Conservation (phyloP, 2,797 vertebrate species). For the Salarias fasciatus region DNA sequence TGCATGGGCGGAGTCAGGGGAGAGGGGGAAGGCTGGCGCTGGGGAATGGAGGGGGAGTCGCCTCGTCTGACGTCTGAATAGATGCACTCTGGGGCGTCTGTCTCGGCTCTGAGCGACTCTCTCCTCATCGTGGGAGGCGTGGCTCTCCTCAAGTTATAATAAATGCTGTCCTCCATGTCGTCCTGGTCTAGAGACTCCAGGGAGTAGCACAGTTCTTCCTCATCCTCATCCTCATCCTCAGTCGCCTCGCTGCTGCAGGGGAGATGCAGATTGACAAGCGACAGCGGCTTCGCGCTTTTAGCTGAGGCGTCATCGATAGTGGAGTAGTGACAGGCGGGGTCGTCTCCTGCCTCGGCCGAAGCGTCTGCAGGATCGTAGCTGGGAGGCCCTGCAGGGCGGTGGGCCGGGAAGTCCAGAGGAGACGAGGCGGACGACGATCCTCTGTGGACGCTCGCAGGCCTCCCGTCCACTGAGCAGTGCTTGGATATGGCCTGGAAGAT, state of each 20-base stretch:
- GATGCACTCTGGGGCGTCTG: slow-evolving; percentile 16
- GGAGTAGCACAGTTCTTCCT: slow-evolving; percentile 35
- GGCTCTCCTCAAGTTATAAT: slow-evolving; percentile 49
- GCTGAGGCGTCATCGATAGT: slow-evolving; percentile 51
- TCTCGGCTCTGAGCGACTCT: neutral
- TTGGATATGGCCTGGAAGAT: slow-evolving; percentile 80
- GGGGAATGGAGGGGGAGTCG: neutral
- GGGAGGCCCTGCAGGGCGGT: slow-evolving; percentile 18
- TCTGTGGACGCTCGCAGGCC: slow-evolving; percentile 5
- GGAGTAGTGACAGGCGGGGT: slow-evolving; percentile 63
- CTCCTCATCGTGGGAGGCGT: slow-evolving; percentile 9
- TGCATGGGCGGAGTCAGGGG: slow-evolving; percentile 4
- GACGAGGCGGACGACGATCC: slow-evolving; percentile 30
- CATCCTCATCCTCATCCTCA: slow-evolving; percentile 15
- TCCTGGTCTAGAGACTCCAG: slow-evolving; percentile 30
- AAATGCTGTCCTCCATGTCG: slow-evolving; percentile 30
- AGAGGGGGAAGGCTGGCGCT: neutral
- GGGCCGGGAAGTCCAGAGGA: slow-evolving; percentile 11
- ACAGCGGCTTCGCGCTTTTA: neutral
- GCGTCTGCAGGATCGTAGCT: neutral
- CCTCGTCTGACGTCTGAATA: slow-evolving; percentile 46
- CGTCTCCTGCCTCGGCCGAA: slow-evolving; percentile 3
- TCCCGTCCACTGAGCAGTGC: slow-evolving; percentile 43
- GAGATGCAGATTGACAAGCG: slow-evolving; percentile 24
- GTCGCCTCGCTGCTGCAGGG: slow-evolving; percentile 23